Evolutionary conservation across 1,140 invertebrate genomes (phyloP), one percentile per base, ranked within the genome.

Genomic region (Hycleus phaleratus): DNA sequence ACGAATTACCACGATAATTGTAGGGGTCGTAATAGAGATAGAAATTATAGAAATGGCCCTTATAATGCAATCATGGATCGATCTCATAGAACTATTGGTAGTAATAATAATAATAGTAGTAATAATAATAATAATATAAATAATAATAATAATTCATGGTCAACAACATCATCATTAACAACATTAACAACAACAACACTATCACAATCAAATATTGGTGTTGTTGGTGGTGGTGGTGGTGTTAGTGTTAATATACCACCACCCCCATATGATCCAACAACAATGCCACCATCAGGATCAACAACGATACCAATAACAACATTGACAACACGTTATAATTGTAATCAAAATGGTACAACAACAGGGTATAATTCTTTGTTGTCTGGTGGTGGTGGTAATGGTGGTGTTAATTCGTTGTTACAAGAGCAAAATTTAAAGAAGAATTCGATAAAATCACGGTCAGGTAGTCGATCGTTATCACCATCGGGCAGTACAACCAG

Each of bases 361-460:
- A 66, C 68, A 71, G 68, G 69, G 70, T 72, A 72, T 70, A 65
- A 63, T 64, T 64, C 69, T 40, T 32, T 32, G 7, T 32, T 7
- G 32, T 32, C 32, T 32, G 32, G 32, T 70, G 62, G 51, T 71
- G 51, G 47, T 51, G 60, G 60, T 53, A 42, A 32, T 43, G 25
- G 40, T 56, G 48, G 26, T 32, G 25, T 24, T 39, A 11, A 43
- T 24, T 7, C 18, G 18, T 18, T 18, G 18, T 18, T 9, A 12
- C n/a, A 32, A 49, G 66, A 68, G 32, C 57, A 62, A 54, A 68
- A 57, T 63, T 62, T 66, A 56, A 68, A 66, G 65, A 75, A 77
- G 71, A 75, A 77, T 32, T 32, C 32, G 50, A 72, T 74, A 45
- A 79, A 79, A 70, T 79, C 78, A 26, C 73, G 77, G 66, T 79